Conservation (phyloP, 92 coral and sea anemone species). For the Porites cylindrica region DNA sequence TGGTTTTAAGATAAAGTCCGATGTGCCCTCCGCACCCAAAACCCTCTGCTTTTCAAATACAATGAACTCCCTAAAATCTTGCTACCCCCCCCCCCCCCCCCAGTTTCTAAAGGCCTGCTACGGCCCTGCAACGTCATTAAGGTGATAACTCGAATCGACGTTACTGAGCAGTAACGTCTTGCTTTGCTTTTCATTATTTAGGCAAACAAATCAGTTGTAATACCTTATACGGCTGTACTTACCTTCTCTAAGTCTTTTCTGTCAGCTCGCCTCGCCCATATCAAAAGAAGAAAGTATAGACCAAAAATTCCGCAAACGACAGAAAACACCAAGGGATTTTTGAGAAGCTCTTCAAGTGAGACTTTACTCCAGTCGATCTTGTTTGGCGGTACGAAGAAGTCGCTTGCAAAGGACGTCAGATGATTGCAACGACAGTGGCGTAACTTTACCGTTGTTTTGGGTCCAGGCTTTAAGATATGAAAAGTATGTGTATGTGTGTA, state of each 20-base stretch:
- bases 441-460: slow-evolving; percentile 69
- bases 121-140: no score
- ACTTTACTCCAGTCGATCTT: slow-evolving; percentile 93
- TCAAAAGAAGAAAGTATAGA: slow-evolving; percentile 78
- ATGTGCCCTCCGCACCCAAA: no score
- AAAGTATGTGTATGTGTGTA: not conserved
- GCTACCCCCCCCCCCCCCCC: no score
- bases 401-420: slow-evolving; percentile 93
- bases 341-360: slow-evolving; percentile 84
- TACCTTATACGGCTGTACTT: not conserved
- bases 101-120: no score
- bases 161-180: no score
- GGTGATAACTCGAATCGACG: no score
- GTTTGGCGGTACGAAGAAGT: slow-evolving; percentile 96
- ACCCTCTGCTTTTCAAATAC: no score
- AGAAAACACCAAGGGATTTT: slow-evolving; percentile 89
- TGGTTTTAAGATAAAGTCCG: no score
- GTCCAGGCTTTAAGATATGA: slow-evolving; percentile 76
- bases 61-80: no score
- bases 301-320: slow-evolving; percentile 90
- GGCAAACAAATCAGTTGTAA: no score
- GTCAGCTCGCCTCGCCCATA: slow-evolving; percentile 96
- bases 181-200: no score
- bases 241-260: slow-evolving; percentile 97
- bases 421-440: slow-evolving; percentile 86